phyloP scores from a whole-genome alignment of 1,140 invertebrate genomes.

The Chironomus striatipennis region DNA sequence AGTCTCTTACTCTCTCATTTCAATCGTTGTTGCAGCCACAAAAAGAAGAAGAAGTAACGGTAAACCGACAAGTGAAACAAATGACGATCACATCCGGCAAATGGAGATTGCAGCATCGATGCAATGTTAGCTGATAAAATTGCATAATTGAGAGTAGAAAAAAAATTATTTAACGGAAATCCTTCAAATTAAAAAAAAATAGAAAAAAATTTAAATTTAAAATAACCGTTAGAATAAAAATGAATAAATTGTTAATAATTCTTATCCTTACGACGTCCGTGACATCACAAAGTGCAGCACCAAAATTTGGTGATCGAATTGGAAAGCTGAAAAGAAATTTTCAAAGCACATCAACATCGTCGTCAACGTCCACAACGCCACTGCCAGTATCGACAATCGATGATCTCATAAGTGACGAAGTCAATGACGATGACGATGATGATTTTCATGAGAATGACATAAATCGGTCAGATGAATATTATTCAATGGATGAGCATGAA shows the following conservation, averaged over 20 bases:
- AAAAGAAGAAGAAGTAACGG: too few species aligned
- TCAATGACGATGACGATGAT: neutral
- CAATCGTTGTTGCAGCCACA: too few species aligned
- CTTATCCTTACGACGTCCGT: neutral
- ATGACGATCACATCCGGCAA: too few species aligned
- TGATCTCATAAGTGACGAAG: neutral
- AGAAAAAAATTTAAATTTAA: neutral
- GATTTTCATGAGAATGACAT: neutral
- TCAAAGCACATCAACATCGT: neutral
- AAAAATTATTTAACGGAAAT: neutral
- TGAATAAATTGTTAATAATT: neutral
- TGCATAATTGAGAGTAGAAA: neutral
- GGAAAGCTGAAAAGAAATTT: constrained; percentile 17
- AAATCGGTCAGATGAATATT: neutral
- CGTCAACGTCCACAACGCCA: neutral
- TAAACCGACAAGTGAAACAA: too few species aligned
- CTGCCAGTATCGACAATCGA: neutral
- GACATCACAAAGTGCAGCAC: neutral
- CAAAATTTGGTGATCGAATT: constrained; percentile 17
- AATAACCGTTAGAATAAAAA: neutral
- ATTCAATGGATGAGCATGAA: neutral
- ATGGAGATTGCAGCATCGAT: too few species aligned
- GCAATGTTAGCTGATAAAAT: neutral
- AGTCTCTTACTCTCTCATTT: too few species aligned
- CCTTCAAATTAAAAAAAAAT: neutral